These are phyloP conservation scores for Semibalanus balanoides DNA, from an alignment of 1,140 invertebrate species.

Conservation along the genomic window DNA sequence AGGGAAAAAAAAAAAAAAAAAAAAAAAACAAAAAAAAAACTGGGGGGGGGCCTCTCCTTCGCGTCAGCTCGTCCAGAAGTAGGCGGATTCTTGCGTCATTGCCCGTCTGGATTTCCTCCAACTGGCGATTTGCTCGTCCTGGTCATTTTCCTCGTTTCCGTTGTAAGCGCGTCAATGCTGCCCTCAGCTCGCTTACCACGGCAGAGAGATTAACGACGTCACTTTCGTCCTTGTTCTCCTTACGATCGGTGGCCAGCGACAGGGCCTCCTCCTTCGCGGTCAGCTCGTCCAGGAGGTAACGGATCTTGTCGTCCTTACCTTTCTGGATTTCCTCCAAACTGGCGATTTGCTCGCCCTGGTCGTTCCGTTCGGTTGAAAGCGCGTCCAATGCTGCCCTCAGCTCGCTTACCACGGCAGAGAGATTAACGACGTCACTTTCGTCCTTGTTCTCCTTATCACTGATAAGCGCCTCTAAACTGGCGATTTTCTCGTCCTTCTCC, in stretches of 20 bases:
- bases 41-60: not conserved
- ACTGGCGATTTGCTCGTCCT: not conserved
- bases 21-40: too few species aligned
- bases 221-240: too few species aligned
- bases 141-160: not conserved
- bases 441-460: too few species aligned
- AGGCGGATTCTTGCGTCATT: not conserved
- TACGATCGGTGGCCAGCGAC: too few species aligned
- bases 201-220: too few species aligned
- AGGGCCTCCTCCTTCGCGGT: not conserved
- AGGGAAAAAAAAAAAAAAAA: too few species aligned
- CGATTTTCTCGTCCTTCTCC: not conserved
- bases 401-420: too few species aligned
- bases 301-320: not conserved
- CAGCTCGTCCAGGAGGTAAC: not conserved
- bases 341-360: not conserved
- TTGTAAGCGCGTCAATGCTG: too few species aligned
- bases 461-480: not conserved
- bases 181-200: too few species aligned
- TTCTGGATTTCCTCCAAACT: not conserved
- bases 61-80: not conserved
- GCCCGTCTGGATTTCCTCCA: not conserved
- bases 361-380: too few species aligned
- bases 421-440: too few species aligned
- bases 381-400: too few species aligned